Conservation (phyloP, 2,888 invertebrate species). For the Ectemnius cavifrons region DNA sequence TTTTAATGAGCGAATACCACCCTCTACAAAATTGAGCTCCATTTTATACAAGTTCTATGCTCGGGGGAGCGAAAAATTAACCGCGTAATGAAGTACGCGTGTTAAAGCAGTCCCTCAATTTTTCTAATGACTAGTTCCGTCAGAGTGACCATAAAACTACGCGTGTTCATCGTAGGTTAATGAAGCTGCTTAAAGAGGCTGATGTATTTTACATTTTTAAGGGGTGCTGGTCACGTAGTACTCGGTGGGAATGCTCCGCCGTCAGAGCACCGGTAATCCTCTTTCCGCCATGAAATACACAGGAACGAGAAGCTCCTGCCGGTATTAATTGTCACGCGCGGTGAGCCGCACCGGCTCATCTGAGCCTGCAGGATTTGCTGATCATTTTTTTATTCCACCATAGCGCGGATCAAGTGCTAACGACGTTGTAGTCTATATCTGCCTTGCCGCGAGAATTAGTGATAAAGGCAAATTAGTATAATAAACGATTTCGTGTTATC, state of each 20-base stretch:
- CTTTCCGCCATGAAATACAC: conserved; percentile 33
- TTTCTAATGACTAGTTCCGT: no score
- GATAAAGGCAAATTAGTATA: no score
- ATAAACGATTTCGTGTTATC: no score
- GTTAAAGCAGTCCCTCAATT: neutral
- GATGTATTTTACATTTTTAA: conserved; percentile 16
- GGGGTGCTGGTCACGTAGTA: neutral
- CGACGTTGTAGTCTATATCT: no score
- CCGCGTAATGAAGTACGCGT: neutral
- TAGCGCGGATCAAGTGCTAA: no score
- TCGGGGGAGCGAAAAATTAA: no score
- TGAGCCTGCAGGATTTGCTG: no score
- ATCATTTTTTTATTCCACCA: neutral
- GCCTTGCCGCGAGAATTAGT: no score
- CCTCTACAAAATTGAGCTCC: no score
- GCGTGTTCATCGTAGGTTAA: neutral
- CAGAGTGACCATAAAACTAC: neutral
- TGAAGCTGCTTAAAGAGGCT: neutral
- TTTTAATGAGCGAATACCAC: no score
- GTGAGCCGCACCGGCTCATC: neutral
- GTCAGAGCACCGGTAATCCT: conserved; percentile 28
- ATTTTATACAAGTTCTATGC: no score
- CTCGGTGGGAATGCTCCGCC: no score
- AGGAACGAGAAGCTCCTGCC: conserved; percentile 35
- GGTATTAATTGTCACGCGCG: conserved; percentile 49